Percentiles rank a stretch among this genome's conserved stretches.
Conservation (phyloP, 2,113 vertebrate genomes). For the Strigops habroptila region DNA sequence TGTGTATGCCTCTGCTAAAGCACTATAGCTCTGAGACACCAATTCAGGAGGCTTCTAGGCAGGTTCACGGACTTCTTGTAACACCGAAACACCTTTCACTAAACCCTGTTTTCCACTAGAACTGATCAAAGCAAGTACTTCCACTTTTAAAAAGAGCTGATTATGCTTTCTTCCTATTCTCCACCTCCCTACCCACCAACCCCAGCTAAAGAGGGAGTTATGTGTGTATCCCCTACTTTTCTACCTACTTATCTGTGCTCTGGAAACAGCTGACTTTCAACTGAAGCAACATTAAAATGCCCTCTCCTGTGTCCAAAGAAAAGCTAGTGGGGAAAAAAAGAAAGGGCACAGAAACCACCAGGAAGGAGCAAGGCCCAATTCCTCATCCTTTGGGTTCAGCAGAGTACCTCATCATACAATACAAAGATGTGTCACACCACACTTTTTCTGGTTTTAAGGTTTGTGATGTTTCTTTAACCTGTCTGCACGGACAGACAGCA, state of each 20-base stretch:
- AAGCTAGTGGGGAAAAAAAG: neutral
- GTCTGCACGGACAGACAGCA: neutral
- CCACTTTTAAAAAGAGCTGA: neutral
- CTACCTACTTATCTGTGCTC: neutral
- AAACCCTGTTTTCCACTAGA: neutral
- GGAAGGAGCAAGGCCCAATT: neutral
- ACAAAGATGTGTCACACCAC: neutral
- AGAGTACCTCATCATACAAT: neutral
- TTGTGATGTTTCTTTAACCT: neutral
- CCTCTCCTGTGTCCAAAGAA: neutral
- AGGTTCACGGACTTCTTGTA: neutral
- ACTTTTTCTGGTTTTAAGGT: neutral
- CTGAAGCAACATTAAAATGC: neutral
- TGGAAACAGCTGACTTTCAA: neutral
- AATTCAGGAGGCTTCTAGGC: neutral
- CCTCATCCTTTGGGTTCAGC: neutral
- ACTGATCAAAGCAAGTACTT: neutral
- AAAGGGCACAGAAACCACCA: neutral
- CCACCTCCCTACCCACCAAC: fast-evolving
- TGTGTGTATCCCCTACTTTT: neutral
- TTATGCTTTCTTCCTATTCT: neutral
- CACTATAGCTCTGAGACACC: neutral
- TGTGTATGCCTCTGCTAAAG: neutral
- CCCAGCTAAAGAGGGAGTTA: neutral
- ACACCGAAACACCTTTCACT: neutral